Conservation (phyloP, 2,888 invertebrate genomes). For the Aricia artaxerxes region DNA sequence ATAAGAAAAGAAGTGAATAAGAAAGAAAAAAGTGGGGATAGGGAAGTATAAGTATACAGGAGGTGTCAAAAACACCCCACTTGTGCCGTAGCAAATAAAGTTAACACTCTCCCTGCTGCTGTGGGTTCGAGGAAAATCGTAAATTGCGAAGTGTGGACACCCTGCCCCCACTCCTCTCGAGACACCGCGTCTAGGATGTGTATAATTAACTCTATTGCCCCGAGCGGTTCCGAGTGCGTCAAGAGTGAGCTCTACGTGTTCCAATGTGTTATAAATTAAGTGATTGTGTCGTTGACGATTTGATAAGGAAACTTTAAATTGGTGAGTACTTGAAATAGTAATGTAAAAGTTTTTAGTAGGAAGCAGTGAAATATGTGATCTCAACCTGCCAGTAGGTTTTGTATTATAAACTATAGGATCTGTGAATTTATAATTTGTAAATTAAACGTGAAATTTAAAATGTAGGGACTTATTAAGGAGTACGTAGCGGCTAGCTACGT, state of each 20-base stretch:
- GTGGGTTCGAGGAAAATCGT: constrained; percentile 39
- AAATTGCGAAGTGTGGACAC: constrained; percentile 40
- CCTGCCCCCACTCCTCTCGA: constrained; percentile 45
- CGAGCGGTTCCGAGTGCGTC: constrained; percentile 43
- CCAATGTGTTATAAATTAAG: constrained; percentile 29
- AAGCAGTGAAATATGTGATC: not conserved
- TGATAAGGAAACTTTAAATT: constrained; percentile 13
- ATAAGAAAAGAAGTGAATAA: not conserved
- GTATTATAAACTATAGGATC: not conserved
- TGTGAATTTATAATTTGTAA: not conserved
- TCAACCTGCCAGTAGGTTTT: not conserved
- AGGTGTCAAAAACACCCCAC: not conserved
- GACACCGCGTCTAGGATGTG: constrained; percentile 43
- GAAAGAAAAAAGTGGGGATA: not conserved
- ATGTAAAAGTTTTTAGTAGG: not conserved
- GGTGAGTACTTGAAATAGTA: constrained; percentile 6
- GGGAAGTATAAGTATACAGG: not conserved
- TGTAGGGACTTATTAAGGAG: not conserved
- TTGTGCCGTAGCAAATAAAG: not conserved
- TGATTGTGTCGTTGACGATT: not conserved
- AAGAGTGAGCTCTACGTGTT: constrained; percentile 37
- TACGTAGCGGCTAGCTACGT: not conserved
- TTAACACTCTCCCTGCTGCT: constrained; percentile 21
- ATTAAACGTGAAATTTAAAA: not conserved
- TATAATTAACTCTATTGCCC: constrained; percentile 45